These are phyloP conservation scores for Nemotelus nigrinus DNA, from an alignment of 2,888 invertebrate species.

Conservation along the genomic window DNA sequence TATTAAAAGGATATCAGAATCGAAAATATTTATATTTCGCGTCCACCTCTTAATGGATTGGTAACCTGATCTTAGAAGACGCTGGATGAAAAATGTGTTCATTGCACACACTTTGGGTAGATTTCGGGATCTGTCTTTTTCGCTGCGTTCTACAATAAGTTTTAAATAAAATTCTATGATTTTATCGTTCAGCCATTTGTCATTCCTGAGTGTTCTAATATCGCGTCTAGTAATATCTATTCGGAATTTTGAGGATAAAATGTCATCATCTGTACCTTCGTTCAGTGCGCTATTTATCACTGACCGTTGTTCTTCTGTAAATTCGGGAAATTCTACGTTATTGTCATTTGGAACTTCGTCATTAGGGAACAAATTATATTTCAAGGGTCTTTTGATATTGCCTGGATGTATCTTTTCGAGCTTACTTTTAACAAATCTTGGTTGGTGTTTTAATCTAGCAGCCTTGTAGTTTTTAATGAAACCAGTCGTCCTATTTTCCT, in stretches of 20 bases:
- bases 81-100: constrained; percentile 16
- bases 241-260: constrained; percentile 5
- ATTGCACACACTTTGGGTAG: constrained; percentile 12
- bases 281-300: neutral
- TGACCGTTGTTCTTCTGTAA: constrained; percentile 5
- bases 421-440: neutral
- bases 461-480: constrained; percentile 20
- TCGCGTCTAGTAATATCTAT: constrained; percentile 16
- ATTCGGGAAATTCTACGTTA: neutral
- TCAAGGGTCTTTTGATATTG: constrained; percentile 23
- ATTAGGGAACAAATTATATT: constrained; percentile 3
- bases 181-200: constrained; percentile 8
- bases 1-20: neutral
- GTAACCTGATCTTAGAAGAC: constrained; percentile 7
- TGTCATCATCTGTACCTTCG: constrained; percentile 11
- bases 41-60: constrained; percentile 1
- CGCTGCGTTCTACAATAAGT: constrained; percentile 6
- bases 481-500: constrained; percentile 7
- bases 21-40: neutral
- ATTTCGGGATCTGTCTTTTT: constrained; percentile 12
- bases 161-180: constrained; percentile 13
- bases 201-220: constrained; percentile 8
- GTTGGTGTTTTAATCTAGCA: neutral
- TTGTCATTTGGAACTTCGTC: constrained; percentile 14
- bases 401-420: constrained; percentile 9